Percentiles rank a stretch among this genome's conserved stretches.
phyloP scores from a whole-genome alignment of 2,797 vertebrate genomes.

The Fistularia commersonii region DNA sequence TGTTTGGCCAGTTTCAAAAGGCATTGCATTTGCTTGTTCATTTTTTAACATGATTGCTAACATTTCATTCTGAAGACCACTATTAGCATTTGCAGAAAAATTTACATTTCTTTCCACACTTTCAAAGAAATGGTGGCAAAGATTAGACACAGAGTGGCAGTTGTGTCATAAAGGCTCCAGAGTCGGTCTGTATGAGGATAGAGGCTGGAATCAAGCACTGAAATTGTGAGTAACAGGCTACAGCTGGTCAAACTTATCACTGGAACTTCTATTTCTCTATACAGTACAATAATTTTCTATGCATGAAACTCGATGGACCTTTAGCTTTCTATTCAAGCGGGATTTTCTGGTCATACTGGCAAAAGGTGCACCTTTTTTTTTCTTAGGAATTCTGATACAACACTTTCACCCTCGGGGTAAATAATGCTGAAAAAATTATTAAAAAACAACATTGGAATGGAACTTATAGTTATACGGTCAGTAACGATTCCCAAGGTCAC shows the following conservation, averaged over 20 bases:
- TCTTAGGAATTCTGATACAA: constrained; percentile 40
- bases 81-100: no score
- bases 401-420: constrained; percentile 46
- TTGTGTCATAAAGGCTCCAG: constrained; percentile 35
- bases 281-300: not conserved
- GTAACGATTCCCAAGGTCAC: constrained; percentile 17
- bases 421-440: constrained; percentile 34
- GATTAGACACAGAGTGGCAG: constrained; percentile 22
- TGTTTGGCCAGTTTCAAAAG: constrained; percentile 49
- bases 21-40: constrained; percentile 45
- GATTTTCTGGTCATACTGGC: constrained; percentile 35
- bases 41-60: constrained; percentile 19
- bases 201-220: constrained; percentile 5
- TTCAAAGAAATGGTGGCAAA: constrained; percentile 1
- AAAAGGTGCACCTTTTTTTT: constrained; percentile 42
- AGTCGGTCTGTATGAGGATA: constrained; percentile 8
- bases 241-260: constrained; percentile 1
- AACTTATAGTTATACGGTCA: constrained; percentile 20
- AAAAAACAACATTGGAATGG: constrained; percentile 30
- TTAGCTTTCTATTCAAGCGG: not conserved
- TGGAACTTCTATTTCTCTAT: not conserved
- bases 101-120: not conserved
- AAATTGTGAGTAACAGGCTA: constrained; percentile 16
- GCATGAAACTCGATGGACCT: no score
- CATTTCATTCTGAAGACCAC: constrained; percentile 3